These are phyloP conservation scores for Pangasius krempfi DNA, from an alignment of 2,797 vertebrate genomes.

Conservation along the genomic window DNA sequence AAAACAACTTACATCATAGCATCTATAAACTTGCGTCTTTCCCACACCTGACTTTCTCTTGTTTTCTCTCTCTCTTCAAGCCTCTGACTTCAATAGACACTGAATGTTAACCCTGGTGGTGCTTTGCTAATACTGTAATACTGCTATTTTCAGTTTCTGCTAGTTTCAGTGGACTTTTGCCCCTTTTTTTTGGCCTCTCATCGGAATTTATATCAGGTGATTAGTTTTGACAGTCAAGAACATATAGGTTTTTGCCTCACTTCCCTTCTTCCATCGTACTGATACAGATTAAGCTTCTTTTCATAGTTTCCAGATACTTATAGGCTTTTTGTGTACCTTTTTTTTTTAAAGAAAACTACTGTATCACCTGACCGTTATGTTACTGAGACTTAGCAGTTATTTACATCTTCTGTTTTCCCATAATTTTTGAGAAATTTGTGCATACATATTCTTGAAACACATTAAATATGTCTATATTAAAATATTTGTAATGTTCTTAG, in stretches of 20 bases:
- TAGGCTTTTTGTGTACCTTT: neutral
- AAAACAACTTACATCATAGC: neutral
- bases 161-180: neutral
- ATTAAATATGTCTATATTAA: neutral
- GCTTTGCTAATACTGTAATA: neutral
- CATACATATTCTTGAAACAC: neutral
- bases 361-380: neutral
- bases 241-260: neutral
- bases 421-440: neutral
- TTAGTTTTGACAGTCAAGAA: neutral
- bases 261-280: neutral
- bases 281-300: neutral
- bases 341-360: neutral
- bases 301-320: neutral
- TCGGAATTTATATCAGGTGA: neutral
- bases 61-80: neutral
- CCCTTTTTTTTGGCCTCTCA: neutral
- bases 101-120: too few relatives aligned
- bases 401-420: neutral
- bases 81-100: neutral
- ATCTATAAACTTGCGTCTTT: neutral
- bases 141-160: neutral
- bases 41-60: neutral
- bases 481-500: neutral
- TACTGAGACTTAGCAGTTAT: neutral